Evolutionary conservation across 2,888 invertebrate genomes (phyloP), one percentile per base, ranked within the genome.

Genomic region (Empis livida): DNA sequence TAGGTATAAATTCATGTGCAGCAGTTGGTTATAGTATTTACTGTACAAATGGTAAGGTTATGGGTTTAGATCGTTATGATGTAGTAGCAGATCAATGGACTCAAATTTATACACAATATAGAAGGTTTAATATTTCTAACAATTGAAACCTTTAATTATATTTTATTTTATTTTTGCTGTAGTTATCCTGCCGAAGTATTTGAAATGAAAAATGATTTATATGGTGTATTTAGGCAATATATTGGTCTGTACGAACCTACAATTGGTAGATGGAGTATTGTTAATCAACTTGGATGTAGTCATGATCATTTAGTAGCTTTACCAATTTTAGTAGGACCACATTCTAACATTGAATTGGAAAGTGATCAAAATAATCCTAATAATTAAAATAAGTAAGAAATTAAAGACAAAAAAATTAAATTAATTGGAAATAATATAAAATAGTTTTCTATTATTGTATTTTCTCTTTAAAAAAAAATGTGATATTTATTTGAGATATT

Each of bases 131-230:
- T 16, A 13, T 3, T n/a, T 38, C 38, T 11, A 37, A 6, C 15
- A 40, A 16, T 13, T 32, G 3, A 32, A 5, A 8, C 9, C 23
- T 27, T 8, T 27, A 27, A 27, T 8, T 27, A 27, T 27, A 8
- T 15, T 9, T 37, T 37, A 15, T 16, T 37, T 39, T 39, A 8
- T 17, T 2, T 39, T 38, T 45, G 10, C 8, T 50, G 20, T 14
- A 54, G 54, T 40, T 53, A 54, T 40, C 51, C 54, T 5, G 45
- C 37, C 14, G 46, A 52, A 46, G 47, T 54, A 6, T 53, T 54
- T 43, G 14, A 43, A 9, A 10, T 50, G 10, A 42, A 35, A 13
- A 17, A 52, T 10, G 39, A 48, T 2, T 44, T 54, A 8, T 50
- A 46, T 17, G 54, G 53, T 6, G 31, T 53, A 3, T 54, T 54